Percentiles rank a stretch among this genome's conserved stretches.
phyloP scores from a whole-genome alignment of 2,888 invertebrate genomes.

The Herminia tarsipennalis region DNA sequence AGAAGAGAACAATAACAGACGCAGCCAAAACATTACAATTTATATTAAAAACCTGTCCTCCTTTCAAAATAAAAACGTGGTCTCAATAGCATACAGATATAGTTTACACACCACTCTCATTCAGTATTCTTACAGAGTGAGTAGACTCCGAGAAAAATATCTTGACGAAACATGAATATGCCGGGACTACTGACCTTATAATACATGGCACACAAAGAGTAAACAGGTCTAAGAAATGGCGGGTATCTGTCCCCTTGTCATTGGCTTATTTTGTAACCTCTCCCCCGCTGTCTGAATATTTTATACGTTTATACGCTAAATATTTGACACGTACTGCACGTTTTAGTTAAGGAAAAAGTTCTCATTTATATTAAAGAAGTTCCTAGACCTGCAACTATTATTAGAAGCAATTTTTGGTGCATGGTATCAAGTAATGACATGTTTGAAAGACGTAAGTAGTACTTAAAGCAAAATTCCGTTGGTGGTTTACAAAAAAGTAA shows the following conservation, averaged over 20 bases:
- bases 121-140: too few relatives aligned
- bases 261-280: conserved; percentile 43
- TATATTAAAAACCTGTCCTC: too few relatives aligned
- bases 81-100: neutral
- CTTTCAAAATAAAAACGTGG: too few relatives aligned
- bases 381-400: neutral
- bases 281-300: conserved; percentile 35
- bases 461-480: too few relatives aligned
- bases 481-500: too few relatives aligned
- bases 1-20: too few relatives aligned
- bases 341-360: conserved; percentile 3
- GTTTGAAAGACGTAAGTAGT: too few relatives aligned
- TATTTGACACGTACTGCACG: conserved; percentile 17
- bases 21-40: too few relatives aligned
- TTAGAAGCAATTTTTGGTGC: neutral
- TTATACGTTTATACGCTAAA: conserved; percentile 39
- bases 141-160: conserved; percentile 36
- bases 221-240: conserved; percentile 38
- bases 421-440: conserved; percentile 1
- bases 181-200: conserved; percentile 9
- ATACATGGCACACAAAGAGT: conserved; percentile 25
- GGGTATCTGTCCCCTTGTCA: conserved; percentile 39
- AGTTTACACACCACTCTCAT: too few relatives aligned
- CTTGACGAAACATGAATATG: conserved; percentile 23
- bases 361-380: conserved; percentile 11